Evolutionary conservation across 2,113 vertebrate species (phyloP).

Genomic region (Lates calcarifer): DNA sequence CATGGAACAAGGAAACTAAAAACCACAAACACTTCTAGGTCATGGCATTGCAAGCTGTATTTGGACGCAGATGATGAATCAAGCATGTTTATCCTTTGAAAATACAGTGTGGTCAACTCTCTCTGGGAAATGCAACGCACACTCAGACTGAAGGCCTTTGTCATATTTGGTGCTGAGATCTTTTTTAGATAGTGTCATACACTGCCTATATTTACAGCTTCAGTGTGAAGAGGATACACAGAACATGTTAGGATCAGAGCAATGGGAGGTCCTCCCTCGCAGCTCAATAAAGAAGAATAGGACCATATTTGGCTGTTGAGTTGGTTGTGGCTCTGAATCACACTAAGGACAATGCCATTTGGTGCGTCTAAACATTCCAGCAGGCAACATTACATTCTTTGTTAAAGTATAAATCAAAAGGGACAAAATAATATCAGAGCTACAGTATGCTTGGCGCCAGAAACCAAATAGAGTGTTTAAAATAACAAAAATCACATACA

Average conservation of each 20-base stretch:
- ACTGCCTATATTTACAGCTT: conserved; percentile 73
- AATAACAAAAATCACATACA: conserved; percentile 2
- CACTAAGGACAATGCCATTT: conserved; percentile 70
- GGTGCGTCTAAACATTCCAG: conserved; percentile 74
- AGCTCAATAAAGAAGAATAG: conserved; percentile 74
- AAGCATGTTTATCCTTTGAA: conserved; percentile 57
- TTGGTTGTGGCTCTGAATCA: conserved; percentile 71
- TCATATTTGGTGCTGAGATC: conserved; percentile 65
- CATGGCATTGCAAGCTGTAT: conserved; percentile 38
- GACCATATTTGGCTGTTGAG: conserved; percentile 80
- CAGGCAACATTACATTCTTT: conserved; percentile 53
- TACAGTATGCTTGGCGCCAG: background rate
- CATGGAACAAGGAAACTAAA: conserved; percentile 53
- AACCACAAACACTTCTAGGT: conserved; percentile 59
- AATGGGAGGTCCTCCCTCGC: conserved; percentile 75
- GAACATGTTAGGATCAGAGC: conserved; percentile 67
- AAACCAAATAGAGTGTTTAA: background rate
- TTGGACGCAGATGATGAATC: conserved; percentile 45
- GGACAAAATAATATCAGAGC: conserved; percentile 14
- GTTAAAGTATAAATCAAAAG: conserved; percentile 55
- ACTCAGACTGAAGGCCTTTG: conserved; percentile 33
- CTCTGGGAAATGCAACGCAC: conserved; percentile 42
- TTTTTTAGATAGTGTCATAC: conserved; percentile 69
- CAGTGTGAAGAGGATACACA: conserved; percentile 76
- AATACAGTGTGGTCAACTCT: conserved; percentile 34